These are phyloP conservation scores for Centroberyx gerrardi DNA, from an alignment of 2,797 vertebrate genomes.

Conservation along the genomic window DNA sequence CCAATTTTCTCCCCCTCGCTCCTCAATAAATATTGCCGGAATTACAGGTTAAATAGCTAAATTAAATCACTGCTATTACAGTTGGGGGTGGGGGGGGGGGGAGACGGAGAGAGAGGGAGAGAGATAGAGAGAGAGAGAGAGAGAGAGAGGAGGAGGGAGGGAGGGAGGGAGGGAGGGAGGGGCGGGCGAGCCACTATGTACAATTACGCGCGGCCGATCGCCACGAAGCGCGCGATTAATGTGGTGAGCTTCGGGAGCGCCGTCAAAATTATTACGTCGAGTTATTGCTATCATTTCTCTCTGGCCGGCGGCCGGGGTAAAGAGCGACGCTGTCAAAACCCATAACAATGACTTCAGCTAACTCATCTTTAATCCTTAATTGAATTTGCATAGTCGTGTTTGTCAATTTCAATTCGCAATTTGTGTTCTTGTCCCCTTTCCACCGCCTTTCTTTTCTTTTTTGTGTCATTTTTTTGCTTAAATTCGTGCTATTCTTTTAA, in stretches of 20 bases:
- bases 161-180: constrained; percentile 10
- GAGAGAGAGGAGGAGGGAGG: constrained; percentile 43
- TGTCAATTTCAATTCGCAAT: too few species aligned
- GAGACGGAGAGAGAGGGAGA: constrained; percentile 24
- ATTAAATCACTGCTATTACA: constrained; percentile 99
- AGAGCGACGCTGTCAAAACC: constrained; percentile 9
- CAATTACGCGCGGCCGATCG: constrained; percentile 91
- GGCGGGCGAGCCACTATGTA: constrained; percentile 73
- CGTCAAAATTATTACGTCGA: constrained; percentile 55
- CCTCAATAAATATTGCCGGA: constrained; percentile 99
- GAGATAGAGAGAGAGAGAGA: constrained; percentile 50
- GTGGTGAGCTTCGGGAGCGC: constrained; percentile 83
- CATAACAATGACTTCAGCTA: background rate
- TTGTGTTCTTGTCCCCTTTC: too few species aligned
- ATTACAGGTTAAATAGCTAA: constrained; percentile 99
- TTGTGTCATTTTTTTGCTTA: too few species aligned
- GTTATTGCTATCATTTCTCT: constrained; percentile 49
- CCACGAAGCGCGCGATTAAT: constrained; percentile 87
- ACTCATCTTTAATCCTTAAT: background rate
- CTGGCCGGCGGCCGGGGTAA: background rate
- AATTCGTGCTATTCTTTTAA: too few species aligned
- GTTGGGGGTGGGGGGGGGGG: constrained; percentile 81
- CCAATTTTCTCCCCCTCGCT: constrained; percentile 96
- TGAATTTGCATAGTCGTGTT: background rate
- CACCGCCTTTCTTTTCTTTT: background rate